phyloP scores from a whole-genome alignment of 2,113 vertebrate genomes.

The Diadophis punctatus region DNA sequence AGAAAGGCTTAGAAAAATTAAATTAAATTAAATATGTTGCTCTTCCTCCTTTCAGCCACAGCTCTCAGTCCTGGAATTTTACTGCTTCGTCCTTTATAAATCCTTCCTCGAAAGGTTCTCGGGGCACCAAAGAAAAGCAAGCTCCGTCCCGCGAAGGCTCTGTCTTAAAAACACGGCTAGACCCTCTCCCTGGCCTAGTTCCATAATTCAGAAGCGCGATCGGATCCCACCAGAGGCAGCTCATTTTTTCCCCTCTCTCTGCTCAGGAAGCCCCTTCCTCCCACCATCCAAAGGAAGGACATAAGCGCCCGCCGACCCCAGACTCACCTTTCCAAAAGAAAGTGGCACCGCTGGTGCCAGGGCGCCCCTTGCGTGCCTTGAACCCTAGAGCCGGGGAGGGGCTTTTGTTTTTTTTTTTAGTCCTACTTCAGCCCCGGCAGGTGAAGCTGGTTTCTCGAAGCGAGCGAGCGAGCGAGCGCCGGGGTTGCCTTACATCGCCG shows the following conservation, averaged over 20 bases:
- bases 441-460: neutral
- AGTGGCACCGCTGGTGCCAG: neutral
- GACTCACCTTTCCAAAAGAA: neutral
- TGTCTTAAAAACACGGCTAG: neutral
- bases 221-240: neutral
- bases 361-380: neutral
- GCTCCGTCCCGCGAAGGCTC: neutral
- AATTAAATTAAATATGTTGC: neutral
- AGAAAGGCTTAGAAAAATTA: neutral
- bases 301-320: neutral
- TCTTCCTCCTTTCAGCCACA: neutral
- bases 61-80: neutral
- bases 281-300: neutral
- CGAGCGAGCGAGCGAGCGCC: neutral
- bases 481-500: neutral
- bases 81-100: neutral
- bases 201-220: neutral
- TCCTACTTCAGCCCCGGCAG: neutral
- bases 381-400: neutral
- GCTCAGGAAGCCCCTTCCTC: neutral
- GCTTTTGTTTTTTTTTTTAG: neutral
- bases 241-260: neutral
- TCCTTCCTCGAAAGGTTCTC: neutral
- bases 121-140: neutral
- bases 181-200: neutral